phyloP scores from a whole-genome alignment of 2,113 vertebrate genomes.

The Nycticebus coucang region DNA sequence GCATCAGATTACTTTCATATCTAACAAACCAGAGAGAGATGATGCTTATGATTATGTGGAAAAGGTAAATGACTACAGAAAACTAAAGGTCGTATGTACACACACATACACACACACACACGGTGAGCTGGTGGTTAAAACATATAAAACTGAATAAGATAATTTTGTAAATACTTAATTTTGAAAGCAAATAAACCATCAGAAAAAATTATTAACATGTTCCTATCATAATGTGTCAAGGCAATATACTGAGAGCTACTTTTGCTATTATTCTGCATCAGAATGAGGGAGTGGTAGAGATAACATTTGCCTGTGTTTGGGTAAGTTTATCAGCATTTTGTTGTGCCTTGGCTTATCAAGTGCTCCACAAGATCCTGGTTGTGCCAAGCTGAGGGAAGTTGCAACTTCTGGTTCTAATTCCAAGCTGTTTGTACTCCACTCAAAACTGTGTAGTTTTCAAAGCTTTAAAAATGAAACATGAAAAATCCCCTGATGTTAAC shows the following conservation, averaged over 20 bases:
- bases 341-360: neutral
- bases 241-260: neutral
- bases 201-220: neutral
- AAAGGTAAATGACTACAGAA: neutral
- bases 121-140: neutral
- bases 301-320: neutral
- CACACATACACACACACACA: neutral
- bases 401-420: neutral
- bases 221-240: neutral
- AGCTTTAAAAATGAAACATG: neutral
- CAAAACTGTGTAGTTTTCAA: neutral
- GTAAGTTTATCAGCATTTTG: neutral
- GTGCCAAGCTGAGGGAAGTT: neutral
- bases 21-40: neutral
- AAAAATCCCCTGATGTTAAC: neutral
- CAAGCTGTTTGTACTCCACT: fast-evolving
- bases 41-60: neutral
- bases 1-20: neutral
- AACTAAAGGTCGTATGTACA: neutral
- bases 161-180: neutral
- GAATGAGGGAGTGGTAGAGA: neutral
- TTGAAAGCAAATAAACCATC: neutral
- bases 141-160: neutral
- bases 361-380: neutral
- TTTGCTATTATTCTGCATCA: neutral